Conservation (phyloP, 1,140 invertebrate species). For the Ephestia elutella region DNA sequence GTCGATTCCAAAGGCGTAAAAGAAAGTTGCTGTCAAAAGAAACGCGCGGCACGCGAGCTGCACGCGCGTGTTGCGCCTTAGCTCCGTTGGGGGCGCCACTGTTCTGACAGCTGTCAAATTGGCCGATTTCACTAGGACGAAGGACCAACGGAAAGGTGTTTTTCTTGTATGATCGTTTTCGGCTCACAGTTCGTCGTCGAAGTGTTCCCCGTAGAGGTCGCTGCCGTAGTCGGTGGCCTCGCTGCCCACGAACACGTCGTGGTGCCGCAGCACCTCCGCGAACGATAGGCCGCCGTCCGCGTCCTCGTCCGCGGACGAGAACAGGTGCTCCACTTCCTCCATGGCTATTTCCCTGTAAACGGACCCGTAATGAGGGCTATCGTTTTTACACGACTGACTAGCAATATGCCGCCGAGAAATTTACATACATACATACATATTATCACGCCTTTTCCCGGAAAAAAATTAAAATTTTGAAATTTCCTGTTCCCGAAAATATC, state of each 20-base stretch:
- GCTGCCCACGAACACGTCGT: constrained; percentile 95
- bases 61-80: neutral
- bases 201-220: constrained; percentile 85
- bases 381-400: neutral
- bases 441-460: no score
- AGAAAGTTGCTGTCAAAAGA: neutral
- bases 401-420: no score
- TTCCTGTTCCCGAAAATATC: no score
- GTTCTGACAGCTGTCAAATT: neutral
- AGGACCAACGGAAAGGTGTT: no score
- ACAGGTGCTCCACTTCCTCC: constrained; percentile 94
- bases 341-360: constrained; percentile 85
- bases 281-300: constrained; percentile 88
- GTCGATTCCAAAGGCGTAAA: neutral
- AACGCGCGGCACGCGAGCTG: neutral
- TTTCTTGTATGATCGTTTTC: neutral
- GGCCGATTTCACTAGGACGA: neutral
- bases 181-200: constrained; percentile 85
- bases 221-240: constrained; percentile 97
- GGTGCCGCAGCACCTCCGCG: constrained; percentile 90
- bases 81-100: neutral
- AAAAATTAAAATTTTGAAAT: no score
- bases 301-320: constrained; percentile 91
- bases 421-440: no score
- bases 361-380: no score